Evolutionary conservation across 2,888 invertebrate species (phyloP), one percentile per base, ranked within the genome.

Genomic region (Hypercompe scribonia): DNA sequence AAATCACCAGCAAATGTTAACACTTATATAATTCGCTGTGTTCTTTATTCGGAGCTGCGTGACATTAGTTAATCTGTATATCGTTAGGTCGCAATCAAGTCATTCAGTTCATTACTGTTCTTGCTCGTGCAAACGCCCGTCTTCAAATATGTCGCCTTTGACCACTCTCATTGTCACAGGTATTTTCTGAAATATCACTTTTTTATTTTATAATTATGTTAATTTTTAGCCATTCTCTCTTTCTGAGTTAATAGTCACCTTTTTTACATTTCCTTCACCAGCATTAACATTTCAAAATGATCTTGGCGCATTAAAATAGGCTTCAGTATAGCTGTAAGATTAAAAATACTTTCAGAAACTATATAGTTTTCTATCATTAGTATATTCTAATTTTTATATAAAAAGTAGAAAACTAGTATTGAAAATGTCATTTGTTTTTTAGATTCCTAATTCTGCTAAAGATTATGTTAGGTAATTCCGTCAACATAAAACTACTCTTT

Each of bases 21-120:
- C 33, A 54, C 71, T 46, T 21, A 67, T 71, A 70, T 67, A 31
- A 82, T 81, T 78, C 86, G 84, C 88, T 90, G 71, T 71, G 79
- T 91, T 91, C 88, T 77, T 77, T 77, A 74, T 84, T 82, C 74
- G 81, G 70, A 77, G 72, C 33, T 87, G 75, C 77, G 76, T 71
- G 80, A 77, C 83, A 81, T 65, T 76, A 66, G 80, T 78, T 88
- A 87, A 87, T 88, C 79, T 86, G 78, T 70, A 68, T 83, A 85
- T 87, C 87, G 88, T 91, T 87, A 87, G 81, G 82, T 82, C 84
- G 81, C 89, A 90, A 92, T 92, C 90, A 90, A 89, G 86, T 90
- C 88, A 90, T 90, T 91, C 89, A 87, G 88, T 90, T 90, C 89
- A 92, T 93, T 92, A 90, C 87, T 86, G 84, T 85, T 84, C 86